Evolutionary conservation across 2,113 vertebrate genomes (phyloP).

Genomic region (Xenopus laevis): DNA sequence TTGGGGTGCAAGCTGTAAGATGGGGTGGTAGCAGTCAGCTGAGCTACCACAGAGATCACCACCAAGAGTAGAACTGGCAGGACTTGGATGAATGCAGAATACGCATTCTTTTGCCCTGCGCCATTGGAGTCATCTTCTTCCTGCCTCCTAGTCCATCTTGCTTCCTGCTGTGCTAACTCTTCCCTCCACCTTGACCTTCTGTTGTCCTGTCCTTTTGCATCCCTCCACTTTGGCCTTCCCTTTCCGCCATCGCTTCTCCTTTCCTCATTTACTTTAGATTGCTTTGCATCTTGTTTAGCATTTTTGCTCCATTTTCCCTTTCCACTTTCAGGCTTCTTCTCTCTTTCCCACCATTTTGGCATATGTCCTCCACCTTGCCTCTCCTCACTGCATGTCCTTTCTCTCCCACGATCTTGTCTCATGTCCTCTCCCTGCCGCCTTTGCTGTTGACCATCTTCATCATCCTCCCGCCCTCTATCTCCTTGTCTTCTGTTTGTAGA

Average conservation of each 20-base stretch:
- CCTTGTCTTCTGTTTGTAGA: constrained; percentile 54
- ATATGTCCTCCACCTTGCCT: not conserved
- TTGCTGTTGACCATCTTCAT: constrained; percentile 54
- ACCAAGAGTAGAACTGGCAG: constrained; percentile 92
- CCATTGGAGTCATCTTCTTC: constrained; percentile 68
- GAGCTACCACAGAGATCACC: constrained; percentile 89
- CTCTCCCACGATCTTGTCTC: not conserved
- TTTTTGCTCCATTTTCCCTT: constrained; percentile 13
- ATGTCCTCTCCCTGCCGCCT: constrained; percentile 2
- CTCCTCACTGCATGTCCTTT: constrained; percentile 16
- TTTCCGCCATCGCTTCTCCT: constrained; percentile 16
- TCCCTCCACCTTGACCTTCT: constrained; percentile 29
- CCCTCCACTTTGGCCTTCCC: constrained; percentile 29
- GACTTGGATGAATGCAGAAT: constrained; percentile 91
- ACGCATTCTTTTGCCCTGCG: constrained; percentile 75
- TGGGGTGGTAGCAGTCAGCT: constrained; percentile 89
- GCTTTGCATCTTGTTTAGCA: constrained; percentile 3
- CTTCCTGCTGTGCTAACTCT: constrained; percentile 53
- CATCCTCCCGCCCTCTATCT: constrained; percentile 56
- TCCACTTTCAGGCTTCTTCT: constrained; percentile 7
- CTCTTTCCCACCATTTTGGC: constrained; percentile 14
- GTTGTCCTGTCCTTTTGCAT: constrained; percentile 4
- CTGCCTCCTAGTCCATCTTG: constrained; percentile 55
- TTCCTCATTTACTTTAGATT: constrained; percentile 18
- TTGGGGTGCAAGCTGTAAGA: constrained; percentile 95